phyloP scores from a whole-genome alignment of 2,888 invertebrate genomes.

The Gasteruption jaculator region DNA sequence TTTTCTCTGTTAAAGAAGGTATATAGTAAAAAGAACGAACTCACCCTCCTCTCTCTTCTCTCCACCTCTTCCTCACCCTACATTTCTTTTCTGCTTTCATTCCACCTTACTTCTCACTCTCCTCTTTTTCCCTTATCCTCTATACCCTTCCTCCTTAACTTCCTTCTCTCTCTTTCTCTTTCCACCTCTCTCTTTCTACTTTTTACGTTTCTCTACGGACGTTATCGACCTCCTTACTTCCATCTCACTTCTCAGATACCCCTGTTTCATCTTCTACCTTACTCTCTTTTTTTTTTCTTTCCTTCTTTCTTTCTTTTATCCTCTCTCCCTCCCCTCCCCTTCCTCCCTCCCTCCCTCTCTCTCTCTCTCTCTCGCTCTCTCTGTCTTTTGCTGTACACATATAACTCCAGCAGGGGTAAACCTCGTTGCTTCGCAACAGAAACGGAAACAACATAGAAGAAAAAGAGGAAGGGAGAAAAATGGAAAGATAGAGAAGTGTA shows the following conservation, averaged over 20 bases:
- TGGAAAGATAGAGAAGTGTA: conserved; percentile 2
- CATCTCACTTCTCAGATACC: too few relatives aligned
- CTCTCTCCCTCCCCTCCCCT: conserved; percentile 12
- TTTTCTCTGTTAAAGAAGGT: too few relatives aligned
- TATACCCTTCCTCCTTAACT: neutral
- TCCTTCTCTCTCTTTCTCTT: conserved; percentile 6
- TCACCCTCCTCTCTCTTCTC: conserved; percentile 3
- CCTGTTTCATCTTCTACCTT: conserved; percentile 2
- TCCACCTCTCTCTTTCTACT: conserved; percentile 10
- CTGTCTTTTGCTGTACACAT: too few relatives aligned
- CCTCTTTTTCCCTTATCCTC: conserved; percentile 3
- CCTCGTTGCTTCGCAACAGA: conserved; percentile 21
- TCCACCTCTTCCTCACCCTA: neutral
- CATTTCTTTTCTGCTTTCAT: neutral
- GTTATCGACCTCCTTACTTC: too few relatives aligned
- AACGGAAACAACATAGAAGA: conserved; percentile 14
- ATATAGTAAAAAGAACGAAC: conserved; percentile 8
- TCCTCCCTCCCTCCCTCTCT: conserved; percentile 2
- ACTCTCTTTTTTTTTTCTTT: conserved; percentile 10
- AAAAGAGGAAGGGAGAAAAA: conserved; percentile 4
- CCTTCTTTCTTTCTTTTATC: conserved; percentile 10
- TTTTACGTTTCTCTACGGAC: conserved; percentile 7
- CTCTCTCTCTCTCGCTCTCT: conserved; percentile 8
- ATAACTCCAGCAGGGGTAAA: conserved; percentile 10
- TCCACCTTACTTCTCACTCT: neutral